Percentiles rank a stretch among this genome's conserved stretches.
phyloP scores from a whole-genome alignment of 2,888 invertebrate genomes.

The Arctia plantaginis region DNA sequence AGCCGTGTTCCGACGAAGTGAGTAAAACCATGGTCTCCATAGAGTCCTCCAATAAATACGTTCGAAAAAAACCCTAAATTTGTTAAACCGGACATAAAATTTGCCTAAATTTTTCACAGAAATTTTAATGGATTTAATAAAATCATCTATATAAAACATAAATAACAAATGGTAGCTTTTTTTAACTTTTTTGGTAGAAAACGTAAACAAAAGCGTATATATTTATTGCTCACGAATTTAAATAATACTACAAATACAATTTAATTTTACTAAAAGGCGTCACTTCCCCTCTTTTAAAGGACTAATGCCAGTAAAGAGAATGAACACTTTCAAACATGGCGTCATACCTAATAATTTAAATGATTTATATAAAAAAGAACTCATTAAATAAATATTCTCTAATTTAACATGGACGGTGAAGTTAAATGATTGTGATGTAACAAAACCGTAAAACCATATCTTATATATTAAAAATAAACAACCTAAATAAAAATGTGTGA shows the following conservation, averaged over 20 bases:
- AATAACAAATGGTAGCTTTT: not conserved
- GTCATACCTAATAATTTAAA: not conserved
- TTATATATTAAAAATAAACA: not conserved
- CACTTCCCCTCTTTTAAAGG: not conserved
- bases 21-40: accelerated
- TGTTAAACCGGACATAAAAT: not conserved
- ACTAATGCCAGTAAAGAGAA: not conserved
- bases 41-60: not conserved
- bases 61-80: no score
- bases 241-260: not conserved
- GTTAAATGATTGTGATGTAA: not conserved
- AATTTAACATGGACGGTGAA: not conserved
- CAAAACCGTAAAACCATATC: not conserved
- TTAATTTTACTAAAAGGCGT: not conserved
- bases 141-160: not conserved
- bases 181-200: not conserved
- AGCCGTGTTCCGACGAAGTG: not conserved
- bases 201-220: not conserved
- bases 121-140: no score
- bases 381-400: not conserved
- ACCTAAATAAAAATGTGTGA: not conserved
- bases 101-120: no score
- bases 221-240: not conserved
- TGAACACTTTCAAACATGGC: not conserved
- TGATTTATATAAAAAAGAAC: not conserved